phyloP scores from a whole-genome alignment of 2,888 invertebrate species.

The Spisula solida region DNA sequence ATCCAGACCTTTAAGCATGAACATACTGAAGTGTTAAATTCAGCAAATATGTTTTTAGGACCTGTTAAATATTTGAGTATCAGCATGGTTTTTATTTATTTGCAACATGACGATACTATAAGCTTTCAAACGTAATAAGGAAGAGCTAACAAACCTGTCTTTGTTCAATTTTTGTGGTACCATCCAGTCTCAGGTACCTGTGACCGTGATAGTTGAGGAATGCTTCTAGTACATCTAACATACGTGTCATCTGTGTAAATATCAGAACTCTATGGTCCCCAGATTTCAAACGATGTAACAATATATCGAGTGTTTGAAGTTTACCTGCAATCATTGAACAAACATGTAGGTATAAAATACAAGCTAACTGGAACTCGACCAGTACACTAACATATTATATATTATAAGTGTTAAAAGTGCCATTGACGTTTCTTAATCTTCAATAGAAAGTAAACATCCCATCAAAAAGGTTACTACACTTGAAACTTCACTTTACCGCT shows the following conservation, averaged over 20 bases:
- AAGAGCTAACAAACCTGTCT: constrained; percentile 91
- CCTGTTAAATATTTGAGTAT: too few species aligned
- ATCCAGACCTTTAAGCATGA: neutral
- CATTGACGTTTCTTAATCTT: too few species aligned
- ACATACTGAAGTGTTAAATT: neutral
- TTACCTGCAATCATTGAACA: constrained; percentile 90
- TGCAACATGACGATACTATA: too few species aligned
- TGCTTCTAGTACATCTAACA: constrained; percentile 98
- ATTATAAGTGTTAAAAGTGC: too few species aligned
- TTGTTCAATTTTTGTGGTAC: constrained; percentile 97
- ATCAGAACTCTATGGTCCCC: constrained; percentile 97
- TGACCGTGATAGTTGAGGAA: constrained; percentile 99
- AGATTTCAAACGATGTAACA: constrained; percentile 94
- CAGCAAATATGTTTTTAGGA: neutral
- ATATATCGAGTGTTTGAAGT: constrained; percentile 94
- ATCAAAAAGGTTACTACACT: too few species aligned
- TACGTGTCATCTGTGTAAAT: constrained; percentile 99
- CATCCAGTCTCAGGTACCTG: constrained; percentile 91
- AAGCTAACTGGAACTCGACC: too few species aligned
- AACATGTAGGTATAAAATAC: too few species aligned
- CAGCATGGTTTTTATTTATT: too few species aligned
- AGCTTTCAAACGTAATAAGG: too few species aligned
- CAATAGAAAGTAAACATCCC: too few species aligned
- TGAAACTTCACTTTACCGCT: too few species aligned
- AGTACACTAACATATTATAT: too few species aligned